Base-by-base conservation (phyloP, 2,888 invertebrate species). In the Dicyrtomina minuta region DNA sequence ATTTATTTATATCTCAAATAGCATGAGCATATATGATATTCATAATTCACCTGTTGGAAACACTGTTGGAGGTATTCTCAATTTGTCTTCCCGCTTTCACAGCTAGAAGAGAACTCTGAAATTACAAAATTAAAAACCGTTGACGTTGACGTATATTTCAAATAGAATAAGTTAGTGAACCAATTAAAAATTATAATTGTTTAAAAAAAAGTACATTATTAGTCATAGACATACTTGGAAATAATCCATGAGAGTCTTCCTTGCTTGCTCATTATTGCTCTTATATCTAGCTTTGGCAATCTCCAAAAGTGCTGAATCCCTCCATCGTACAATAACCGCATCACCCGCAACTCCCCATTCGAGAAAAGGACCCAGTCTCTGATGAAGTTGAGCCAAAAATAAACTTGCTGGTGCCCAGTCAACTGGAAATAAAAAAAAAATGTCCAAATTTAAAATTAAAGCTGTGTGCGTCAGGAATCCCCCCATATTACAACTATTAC, bases 331-430 rank as follows among this genome's bases (percentile, higher is more conserved):
- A 1, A 87, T 86, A 4, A 88, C 84, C 13, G 86, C 85, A 67
- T 83, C 83, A 74, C 87, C 87, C 24, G 83, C 82, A 60, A 83
- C 76, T 17, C 83, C 82, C 87, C 88, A 88, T 74, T 87, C 87
- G 71, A 89, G 81, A 84, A 89, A 89, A 15, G 89, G 88, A 1
- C 87, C 84, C 77, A 89, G 82, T 75, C 87, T 84, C 73, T 88
- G 88, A 10, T 86, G 86, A 68, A 89, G 82, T 79, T 87, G 86
- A 49, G 88, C 87, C 88, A 89, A 88, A 79, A 87, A 86, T 70
- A 89, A 82, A 71, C 87, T 87, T 10, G 88, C 88, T 1, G 89
- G 89, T 33, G 89, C 88, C 88, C 89, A 88, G 1, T 86, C 85
- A 49, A 88, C 89, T 89, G 79, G 70, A 73, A 77, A 55, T 60